Evolutionary conservation across 2,888 invertebrate species (phyloP).

Genomic region (Tiliacea aurago): DNA sequence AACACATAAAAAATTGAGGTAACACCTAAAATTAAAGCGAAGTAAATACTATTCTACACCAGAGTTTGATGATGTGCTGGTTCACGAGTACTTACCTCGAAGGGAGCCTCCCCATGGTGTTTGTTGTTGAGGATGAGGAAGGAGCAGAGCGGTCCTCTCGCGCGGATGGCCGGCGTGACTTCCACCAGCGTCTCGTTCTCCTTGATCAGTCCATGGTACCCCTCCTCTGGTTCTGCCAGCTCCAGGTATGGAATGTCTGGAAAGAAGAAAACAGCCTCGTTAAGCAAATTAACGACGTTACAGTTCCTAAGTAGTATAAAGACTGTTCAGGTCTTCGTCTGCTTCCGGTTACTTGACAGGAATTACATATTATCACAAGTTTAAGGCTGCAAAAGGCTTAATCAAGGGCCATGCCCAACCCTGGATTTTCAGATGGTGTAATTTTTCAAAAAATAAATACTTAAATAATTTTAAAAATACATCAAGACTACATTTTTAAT

Average conservation of each 20-base stretch:
- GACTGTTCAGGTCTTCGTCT: too few species aligned
- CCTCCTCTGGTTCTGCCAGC: conserved; percentile 95
- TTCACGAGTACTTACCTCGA: conserved; percentile 91
- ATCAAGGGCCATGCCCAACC: background rate
- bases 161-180: conserved; percentile 97
- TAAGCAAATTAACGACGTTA: background rate
- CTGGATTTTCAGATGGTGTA: background rate
- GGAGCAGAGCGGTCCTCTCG: conserved; percentile 95
- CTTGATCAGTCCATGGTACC: conserved; percentile 97
- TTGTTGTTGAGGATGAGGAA: conserved; percentile 98
- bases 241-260: conserved; percentile 93
- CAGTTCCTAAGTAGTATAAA: too few species aligned
- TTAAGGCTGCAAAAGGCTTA: background rate
- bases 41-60: too few species aligned
- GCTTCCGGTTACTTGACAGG: background rate
- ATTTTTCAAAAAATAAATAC: background rate
- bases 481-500: background rate
- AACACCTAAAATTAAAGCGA: too few species aligned
- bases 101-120: conserved; percentile 98
- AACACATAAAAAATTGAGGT: background rate
- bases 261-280: conserved; percentile 52
- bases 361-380: background rate
- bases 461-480: background rate
- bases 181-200: conserved; percentile 98
- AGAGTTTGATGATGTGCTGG: background rate